These are phyloP conservation scores for Hippocampus comes DNA, from an alignment of 2,113 vertebrate genomes.

Conservation along the genomic window DNA sequence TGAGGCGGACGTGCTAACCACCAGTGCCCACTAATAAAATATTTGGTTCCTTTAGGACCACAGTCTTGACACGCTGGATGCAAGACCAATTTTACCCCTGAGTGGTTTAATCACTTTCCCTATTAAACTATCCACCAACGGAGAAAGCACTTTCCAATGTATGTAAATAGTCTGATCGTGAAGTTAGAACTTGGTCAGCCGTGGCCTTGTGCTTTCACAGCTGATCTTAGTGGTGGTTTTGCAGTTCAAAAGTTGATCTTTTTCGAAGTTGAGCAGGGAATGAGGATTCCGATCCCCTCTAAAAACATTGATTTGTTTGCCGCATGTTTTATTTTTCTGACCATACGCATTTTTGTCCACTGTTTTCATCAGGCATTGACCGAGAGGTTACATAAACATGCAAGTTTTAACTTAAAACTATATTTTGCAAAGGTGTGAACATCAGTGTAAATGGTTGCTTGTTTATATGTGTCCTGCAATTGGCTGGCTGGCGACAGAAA, in stretches of 20 bases:
- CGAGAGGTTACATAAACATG: too few species aligned
- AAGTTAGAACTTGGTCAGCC: background rate
- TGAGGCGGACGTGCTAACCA: background rate
- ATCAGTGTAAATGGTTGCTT: too few species aligned
- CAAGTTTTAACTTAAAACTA: too few species aligned
- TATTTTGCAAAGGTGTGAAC: too few species aligned
- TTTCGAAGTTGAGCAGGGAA: background rate
- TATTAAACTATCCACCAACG: constrained; percentile 1
- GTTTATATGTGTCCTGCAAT: too few species aligned
- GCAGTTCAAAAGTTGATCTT: background rate
- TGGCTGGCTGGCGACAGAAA: too few species aligned
- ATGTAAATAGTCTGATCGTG: background rate
- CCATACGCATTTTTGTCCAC: background rate
- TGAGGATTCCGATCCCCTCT: background rate
- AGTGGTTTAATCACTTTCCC: constrained; percentile 2
- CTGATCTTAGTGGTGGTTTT: background rate
- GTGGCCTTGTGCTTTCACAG: background rate
- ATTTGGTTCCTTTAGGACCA: background rate
- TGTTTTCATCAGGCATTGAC: background rate
- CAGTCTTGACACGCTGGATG: background rate
- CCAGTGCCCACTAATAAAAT: background rate
- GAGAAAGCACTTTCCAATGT: background rate
- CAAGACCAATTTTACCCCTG: constrained; percentile 3
- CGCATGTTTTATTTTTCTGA: too few species aligned
- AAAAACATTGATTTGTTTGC: background rate